phyloP scores from a whole-genome alignment of 2,797 vertebrate genomes.

The Steatocranus sp. region DNA sequence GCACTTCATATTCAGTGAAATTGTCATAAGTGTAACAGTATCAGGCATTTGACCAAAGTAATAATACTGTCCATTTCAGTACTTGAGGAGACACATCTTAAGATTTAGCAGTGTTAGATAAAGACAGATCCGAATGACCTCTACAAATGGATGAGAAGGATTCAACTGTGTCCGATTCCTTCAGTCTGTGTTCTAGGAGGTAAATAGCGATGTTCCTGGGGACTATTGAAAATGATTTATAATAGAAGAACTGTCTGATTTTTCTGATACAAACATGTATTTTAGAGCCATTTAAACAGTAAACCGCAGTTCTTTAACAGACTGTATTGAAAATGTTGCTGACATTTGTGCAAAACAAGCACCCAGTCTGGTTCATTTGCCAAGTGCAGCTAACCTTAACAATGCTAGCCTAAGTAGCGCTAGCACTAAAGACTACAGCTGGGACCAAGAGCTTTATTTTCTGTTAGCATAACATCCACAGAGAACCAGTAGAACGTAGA shows the following conservation, averaged over 20 bases:
- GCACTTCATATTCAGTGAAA: not conserved
- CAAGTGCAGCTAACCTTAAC: not conserved
- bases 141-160: not conserved
- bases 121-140: not conserved
- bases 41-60: not conserved
- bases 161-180: not conserved
- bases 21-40: not conserved
- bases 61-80: not conserved
- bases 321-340: not conserved
- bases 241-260: not conserved
- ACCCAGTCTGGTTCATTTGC: not conserved
- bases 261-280: not conserved
- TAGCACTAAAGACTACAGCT: not conserved
- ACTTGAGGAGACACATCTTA: not conserved
- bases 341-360: not conserved
- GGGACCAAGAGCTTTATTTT: not conserved
- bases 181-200: not conserved
- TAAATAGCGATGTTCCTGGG: not conserved
- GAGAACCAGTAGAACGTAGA: not conserved
- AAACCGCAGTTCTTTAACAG: not conserved
- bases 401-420: not conserved
- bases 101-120: not conserved
- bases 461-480: not conserved
- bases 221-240: not conserved
- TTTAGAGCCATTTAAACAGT: not conserved